Percentiles rank a stretch among this genome's conserved stretches.
Conservation (phyloP, 2,113 vertebrate species). For the Mustelus asterias region DNA sequence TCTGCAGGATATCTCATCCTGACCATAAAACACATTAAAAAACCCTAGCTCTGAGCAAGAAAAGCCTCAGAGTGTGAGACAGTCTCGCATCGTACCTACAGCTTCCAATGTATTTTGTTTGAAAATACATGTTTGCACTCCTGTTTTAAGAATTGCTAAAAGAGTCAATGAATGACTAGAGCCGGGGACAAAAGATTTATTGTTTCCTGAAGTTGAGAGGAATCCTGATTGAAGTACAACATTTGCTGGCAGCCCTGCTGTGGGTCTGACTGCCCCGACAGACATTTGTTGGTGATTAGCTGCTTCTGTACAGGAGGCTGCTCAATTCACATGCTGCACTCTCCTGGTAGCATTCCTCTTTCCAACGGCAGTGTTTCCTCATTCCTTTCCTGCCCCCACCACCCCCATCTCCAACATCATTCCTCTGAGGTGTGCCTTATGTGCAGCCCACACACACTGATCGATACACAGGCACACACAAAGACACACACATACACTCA, state of each 20-base stretch:
- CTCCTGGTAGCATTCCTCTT: neutral
- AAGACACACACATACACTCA: neutral
- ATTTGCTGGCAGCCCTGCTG: conserved; percentile 31
- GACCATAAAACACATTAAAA: neutral
- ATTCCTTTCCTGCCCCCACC: neutral
- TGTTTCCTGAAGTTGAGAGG: conserved; percentile 30
- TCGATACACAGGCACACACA: neutral
- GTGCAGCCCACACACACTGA: neutral
- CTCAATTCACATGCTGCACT: neutral
- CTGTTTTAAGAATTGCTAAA: conserved; percentile 20
- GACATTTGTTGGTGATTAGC: conserved; percentile 35
- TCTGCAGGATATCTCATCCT: neutral
- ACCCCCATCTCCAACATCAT: neutral
- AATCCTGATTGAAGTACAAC: conserved; percentile 20
- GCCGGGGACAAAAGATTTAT: conserved; percentile 29
- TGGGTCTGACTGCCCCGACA: conserved; percentile 15
- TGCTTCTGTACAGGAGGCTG: neutral
- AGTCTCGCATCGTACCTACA: neutral
- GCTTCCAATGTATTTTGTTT: conserved; percentile 19
- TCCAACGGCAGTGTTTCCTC: neutral
- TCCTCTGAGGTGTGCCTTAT: neutral
- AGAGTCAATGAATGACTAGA: neutral
- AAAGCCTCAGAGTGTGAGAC: neutral
- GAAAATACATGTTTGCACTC: neutral
- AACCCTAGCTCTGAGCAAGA: neutral